phyloP scores from a whole-genome alignment of 2,888 invertebrate species.

The Rhagonycha lutea region DNA sequence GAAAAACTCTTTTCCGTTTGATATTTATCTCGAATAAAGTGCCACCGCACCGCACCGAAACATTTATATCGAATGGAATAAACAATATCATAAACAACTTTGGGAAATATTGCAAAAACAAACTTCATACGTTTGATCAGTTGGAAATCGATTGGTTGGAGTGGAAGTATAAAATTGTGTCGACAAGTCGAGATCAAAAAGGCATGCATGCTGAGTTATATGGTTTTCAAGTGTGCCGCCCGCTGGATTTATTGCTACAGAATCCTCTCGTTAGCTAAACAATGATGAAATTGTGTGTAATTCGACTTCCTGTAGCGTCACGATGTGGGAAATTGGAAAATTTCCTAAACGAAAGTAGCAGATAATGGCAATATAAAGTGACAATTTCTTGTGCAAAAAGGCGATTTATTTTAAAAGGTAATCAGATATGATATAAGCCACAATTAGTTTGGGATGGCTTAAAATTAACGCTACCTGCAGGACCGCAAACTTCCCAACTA shows the following conservation, averaged over 20 bases:
- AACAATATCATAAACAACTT: not conserved
- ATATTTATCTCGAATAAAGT: not conserved
- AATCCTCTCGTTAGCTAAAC: not conserved
- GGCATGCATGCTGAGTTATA: not conserved
- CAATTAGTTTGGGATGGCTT: slow-evolving; percentile 28
- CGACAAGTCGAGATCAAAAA: not conserved
- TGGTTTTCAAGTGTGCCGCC: not conserved
- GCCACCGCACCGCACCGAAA: not conserved
- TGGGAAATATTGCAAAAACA: not conserved
- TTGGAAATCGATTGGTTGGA: not conserved
- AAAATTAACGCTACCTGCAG: slow-evolving; percentile 31
- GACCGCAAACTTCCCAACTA: slow-evolving; percentile 31
- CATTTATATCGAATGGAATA: not conserved
- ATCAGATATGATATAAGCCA: slow-evolving; percentile 27
- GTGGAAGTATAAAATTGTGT: not conserved
- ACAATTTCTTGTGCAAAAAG: not conserved
- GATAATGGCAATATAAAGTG: not conserved
- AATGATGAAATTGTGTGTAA: not conserved
- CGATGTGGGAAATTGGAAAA: not conserved
- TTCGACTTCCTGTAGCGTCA: not conserved
- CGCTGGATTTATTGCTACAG: not conserved
- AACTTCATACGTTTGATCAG: not conserved
- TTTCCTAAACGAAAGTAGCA: not conserved
- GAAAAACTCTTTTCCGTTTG: not conserved
- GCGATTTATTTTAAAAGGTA: slow-evolving; percentile 8